These are phyloP conservation scores for Brotula barbata DNA, from an alignment of 2,797 vertebrate species.

Conservation along the genomic window DNA sequence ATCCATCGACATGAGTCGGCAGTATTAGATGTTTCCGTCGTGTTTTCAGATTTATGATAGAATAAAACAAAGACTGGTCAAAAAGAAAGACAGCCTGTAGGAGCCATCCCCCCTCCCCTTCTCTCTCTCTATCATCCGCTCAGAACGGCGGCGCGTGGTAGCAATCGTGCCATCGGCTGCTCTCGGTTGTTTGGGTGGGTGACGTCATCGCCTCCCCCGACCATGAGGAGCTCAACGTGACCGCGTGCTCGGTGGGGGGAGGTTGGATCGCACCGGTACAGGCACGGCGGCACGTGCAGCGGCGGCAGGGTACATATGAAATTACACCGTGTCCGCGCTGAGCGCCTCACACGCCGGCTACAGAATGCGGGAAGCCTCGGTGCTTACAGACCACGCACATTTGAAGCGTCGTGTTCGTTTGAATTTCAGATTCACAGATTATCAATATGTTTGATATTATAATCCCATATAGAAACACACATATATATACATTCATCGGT, in stretches of 20 bases:
- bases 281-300: conserved; percentile 69
- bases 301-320: conserved; percentile 39
- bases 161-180: conserved; percentile 44
- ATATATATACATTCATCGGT: no score
- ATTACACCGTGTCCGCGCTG: conserved; percentile 27
- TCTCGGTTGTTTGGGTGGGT: conserved; percentile 47
- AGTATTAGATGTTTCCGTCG: no score
- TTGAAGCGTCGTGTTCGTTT: no score
- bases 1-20: no score
- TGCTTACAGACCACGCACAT: not conserved
- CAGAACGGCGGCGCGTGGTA: conserved; percentile 49
- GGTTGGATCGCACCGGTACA: conserved; percentile 17
- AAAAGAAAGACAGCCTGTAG: no score
- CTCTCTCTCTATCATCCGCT: conserved; percentile 6
- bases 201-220: conserved; percentile 61
- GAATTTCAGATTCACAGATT: no score
- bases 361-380: not conserved
- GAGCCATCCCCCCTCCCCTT: no score
- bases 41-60: no score
- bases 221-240: conserved; percentile 83
- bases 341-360: conserved; percentile 34
- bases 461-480: no score
- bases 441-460: no score
- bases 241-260: conserved; percentile 40
- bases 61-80: no score